phyloP scores from a whole-genome alignment of 2,797 vertebrate genomes.

The Danio albolineatus region DNA sequence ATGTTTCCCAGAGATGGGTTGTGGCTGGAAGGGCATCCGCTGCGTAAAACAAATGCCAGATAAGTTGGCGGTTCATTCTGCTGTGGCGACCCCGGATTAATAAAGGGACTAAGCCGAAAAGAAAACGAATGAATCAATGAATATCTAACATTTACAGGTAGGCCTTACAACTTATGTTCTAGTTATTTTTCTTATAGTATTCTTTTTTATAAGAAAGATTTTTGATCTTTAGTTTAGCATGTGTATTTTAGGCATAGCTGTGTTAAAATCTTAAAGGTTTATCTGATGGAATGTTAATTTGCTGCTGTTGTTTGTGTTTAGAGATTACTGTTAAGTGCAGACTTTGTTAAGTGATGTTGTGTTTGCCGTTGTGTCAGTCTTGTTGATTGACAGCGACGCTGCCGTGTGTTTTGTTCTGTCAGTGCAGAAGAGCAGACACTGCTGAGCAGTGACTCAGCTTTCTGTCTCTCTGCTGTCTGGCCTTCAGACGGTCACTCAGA shows the following conservation, averaged over 20 bases:
- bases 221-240: neutral
- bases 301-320: neutral
- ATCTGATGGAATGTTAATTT: neutral
- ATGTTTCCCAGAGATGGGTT: too few species aligned
- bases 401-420: conserved; percentile 5
- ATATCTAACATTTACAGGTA: too few species aligned
- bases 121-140: too few species aligned
- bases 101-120: too few species aligned
- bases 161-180: too few species aligned
- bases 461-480: conserved; percentile 23
- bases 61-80: too few species aligned
- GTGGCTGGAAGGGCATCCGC: too few species aligned
- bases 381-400: conserved; percentile 11
- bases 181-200: too few species aligned
- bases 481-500: neutral
- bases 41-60: too few species aligned
- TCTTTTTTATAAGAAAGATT: too few species aligned
- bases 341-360: neutral
- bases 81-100: too few species aligned
- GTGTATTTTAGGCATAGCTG: neutral
- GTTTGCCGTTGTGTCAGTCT: conserved; percentile 23
- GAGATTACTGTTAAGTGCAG: neutral
- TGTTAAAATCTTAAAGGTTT: neutral
- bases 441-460: conserved; percentile 29
- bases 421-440: neutral